A percentile compares a stretch with the other conserved stretches of the same genome.
phyloP scores from a whole-genome alignment of 2,797 vertebrate genomes.

The Enteromius viviparus region DNA sequence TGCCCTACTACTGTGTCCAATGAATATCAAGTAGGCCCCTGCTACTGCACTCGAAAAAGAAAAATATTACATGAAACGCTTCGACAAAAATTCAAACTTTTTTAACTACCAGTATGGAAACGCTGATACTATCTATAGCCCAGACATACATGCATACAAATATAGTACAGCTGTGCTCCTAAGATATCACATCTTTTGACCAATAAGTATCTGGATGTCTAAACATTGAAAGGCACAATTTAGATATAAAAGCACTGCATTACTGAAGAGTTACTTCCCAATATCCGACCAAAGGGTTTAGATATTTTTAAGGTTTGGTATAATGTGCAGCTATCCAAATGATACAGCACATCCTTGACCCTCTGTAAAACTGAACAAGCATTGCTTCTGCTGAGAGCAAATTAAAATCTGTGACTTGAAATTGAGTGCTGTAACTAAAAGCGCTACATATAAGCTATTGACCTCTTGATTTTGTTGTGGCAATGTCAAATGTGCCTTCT shows the following conservation, averaged over 20 bases:
- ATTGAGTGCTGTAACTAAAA: constrained; percentile 10
- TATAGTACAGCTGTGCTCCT: not conserved
- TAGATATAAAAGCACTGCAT: not conserved
- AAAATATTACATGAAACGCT: not conserved
- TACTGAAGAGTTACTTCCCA: not conserved
- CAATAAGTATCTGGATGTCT: not conserved
- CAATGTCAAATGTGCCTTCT: not conserved
- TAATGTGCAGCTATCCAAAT: not conserved
- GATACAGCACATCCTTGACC: not conserved
- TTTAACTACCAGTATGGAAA: constrained; percentile 7
- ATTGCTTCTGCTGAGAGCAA: not conserved
- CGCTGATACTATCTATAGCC: not conserved
- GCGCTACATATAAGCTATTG: constrained; percentile 17
- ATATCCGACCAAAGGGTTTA: not conserved
- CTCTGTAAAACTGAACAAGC: constrained; percentile 37
- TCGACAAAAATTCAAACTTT: not conserved
- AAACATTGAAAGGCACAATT: not conserved
- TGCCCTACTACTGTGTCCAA: constrained; percentile 43
- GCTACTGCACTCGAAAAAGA: not conserved
- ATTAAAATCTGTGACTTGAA: constrained; percentile 14
- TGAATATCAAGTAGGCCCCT: constrained; percentile 47
- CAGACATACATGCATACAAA: not conserved
- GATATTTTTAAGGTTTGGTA: constrained; percentile 1
- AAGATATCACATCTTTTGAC: not conserved
- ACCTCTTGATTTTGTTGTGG: constrained; percentile 12